Conservation (phyloP, 2,797 vertebrate species). For the Chaetodon trifasciatus region DNA sequence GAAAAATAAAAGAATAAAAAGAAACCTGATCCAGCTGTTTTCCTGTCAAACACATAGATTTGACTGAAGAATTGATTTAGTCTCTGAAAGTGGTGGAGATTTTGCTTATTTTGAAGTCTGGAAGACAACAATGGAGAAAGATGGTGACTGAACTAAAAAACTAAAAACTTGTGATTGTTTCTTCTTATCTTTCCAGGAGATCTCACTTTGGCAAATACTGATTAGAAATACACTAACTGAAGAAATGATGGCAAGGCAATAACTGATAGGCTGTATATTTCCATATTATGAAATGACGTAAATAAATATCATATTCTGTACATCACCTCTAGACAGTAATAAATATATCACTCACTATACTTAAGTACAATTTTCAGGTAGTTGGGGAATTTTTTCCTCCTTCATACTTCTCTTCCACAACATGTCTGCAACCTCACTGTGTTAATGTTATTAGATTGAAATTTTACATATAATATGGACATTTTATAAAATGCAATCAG, state of each 20-base stretch:
- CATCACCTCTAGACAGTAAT: background rate
- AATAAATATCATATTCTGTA: background rate
- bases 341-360: background rate
- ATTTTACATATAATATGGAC: too few relatives aligned
- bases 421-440: too few relatives aligned
- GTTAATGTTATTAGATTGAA: background rate
- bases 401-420: too few relatives aligned
- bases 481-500: too few relatives aligned
- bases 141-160: background rate
- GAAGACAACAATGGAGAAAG: conserved; percentile 6
- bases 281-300: background rate
- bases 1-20: background rate
- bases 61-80: background rate
- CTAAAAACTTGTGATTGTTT: too few relatives aligned
- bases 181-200: too few relatives aligned
- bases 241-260: background rate
- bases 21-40: conserved; percentile 5
- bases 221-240: too few relatives aligned
- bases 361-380: background rate
- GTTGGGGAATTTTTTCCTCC: background rate
- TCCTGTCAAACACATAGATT: background rate
- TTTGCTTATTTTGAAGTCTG: background rate
- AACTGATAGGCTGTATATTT: background rate
- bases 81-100: background rate
- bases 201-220: too few relatives aligned